These are phyloP conservation scores for Glaucomys volans DNA, from an alignment of 2,113 vertebrate species.

Conservation along the genomic window DNA sequence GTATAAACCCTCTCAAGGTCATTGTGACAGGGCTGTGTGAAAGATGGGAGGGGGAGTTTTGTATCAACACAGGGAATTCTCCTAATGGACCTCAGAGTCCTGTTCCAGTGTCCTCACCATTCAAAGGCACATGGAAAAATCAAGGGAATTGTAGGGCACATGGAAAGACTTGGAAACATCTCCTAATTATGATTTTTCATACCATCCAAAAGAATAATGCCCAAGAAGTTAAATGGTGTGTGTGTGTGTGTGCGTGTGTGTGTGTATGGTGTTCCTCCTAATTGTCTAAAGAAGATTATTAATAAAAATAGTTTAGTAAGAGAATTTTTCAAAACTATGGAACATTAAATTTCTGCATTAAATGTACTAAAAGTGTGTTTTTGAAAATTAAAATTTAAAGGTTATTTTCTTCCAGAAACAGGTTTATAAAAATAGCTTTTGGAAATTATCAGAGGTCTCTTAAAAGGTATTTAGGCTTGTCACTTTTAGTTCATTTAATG, in stretches of 20 bases:
- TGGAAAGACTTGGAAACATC: neutral
- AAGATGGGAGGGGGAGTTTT: neutral
- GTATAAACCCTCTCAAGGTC: neutral
- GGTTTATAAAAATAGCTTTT: neutral
- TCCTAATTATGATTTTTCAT: neutral
- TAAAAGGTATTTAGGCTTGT: neutral
- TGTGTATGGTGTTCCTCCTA: neutral
- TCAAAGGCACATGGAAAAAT: neutral
- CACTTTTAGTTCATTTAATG: conserved; percentile 60
- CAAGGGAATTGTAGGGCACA: neutral
- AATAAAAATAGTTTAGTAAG: neutral
- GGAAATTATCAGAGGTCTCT: conserved; percentile 30
- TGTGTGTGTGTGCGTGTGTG: neutral
- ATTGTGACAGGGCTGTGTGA: neutral
- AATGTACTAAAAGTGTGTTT: conserved; percentile 32
- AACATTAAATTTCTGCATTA: neutral
- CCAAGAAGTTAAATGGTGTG: neutral
- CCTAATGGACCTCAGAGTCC: neutral
- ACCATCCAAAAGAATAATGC: neutral
- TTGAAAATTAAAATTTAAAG: conserved; percentile 26
- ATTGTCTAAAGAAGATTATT: neutral
- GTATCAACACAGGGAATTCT: neutral
- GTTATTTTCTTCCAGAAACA: neutral
- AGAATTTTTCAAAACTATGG: neutral
- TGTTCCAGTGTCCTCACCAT: neutral